phyloP scores from a whole-genome alignment of 1,140 invertebrate species.

The Zaprionus capensis region DNA sequence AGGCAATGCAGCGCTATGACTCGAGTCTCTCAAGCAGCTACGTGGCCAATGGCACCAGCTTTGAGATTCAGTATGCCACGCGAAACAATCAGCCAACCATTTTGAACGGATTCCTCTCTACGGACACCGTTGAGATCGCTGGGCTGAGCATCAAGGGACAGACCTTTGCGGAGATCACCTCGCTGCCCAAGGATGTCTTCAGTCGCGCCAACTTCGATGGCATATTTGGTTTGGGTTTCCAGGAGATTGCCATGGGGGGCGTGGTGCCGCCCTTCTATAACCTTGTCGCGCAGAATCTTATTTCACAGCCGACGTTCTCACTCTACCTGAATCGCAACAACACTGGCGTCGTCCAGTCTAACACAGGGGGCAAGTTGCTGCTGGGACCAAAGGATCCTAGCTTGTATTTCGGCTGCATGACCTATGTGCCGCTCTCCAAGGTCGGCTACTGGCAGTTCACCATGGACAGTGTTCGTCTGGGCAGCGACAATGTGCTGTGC shows the following conservation, averaged over 20 bases:
- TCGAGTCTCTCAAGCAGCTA: conserved; percentile 92
- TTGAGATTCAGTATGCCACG: conserved; percentile 97
- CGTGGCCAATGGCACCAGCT: conserved; percentile 93
- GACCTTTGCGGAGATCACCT: conserved; percentile 97
- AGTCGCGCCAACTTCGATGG: conserved; percentile 98
- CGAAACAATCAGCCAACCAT: conserved; percentile 88
- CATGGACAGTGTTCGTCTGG: conserved; percentile 89
- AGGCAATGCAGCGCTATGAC: conserved; percentile 95
- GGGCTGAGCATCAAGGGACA: conserved; percentile 90
- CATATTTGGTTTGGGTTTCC: conserved; percentile 95
- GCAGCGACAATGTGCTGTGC: conserved; percentile 84
- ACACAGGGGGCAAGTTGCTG: conserved; percentile 94
- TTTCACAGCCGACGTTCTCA: conserved; percentile 93
- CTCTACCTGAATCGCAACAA: conserved; percentile 92
- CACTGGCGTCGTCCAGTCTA: conserved; percentile 85
- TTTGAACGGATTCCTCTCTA: conserved; percentile 93
- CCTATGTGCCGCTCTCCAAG: conserved; percentile 92
- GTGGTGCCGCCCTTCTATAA: conserved; percentile 97
- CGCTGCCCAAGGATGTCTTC: conserved; percentile 94
- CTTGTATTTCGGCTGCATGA: conserved; percentile 95
- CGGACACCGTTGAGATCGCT: conserved; percentile 90
- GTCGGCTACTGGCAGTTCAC: conserved; percentile 98
- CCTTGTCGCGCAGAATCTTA: conserved; percentile 93
- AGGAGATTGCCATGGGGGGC: conserved; percentile 93
- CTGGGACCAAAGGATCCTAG: conserved; percentile 96